Conservation (phyloP, 2,888 invertebrate species). For the Cryptocephalus moraei region DNA sequence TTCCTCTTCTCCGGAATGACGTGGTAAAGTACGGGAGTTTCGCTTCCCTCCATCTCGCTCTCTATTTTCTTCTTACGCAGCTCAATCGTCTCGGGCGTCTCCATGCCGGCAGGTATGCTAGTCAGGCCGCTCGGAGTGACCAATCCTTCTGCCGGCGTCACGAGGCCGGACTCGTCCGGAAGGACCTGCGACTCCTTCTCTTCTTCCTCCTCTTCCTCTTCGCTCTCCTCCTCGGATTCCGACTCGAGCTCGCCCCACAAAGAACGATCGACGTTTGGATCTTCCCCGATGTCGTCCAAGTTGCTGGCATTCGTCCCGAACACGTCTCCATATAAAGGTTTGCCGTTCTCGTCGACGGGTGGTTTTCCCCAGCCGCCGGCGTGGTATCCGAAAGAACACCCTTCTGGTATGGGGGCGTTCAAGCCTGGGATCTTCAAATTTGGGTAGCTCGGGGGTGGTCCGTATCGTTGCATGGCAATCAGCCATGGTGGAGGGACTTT, state of each 20-base stretch:
- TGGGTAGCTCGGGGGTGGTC: conserved; percentile 98
- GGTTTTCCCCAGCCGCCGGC: conserved; percentile 99
- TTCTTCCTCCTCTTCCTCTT: conserved; percentile 60
- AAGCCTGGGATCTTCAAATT: conserved; percentile 95
- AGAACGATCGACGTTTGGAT: conserved; percentile 84
- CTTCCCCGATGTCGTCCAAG: conserved; percentile 59
- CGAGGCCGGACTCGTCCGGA: conserved; percentile 70
- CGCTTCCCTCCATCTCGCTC: conserved; percentile 92
- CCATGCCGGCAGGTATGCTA: conserved; percentile 86
- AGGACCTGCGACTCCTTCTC: conserved; percentile 50
- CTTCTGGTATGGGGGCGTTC: conserved; percentile 96
- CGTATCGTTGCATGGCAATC: conserved; percentile 96
- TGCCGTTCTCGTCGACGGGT: conserved; percentile 95
- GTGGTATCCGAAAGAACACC: conserved; percentile 97
- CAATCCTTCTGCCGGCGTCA: conserved; percentile 87
- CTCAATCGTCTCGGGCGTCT: conserved; percentile 98
- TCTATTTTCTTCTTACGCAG: conserved; percentile 94
- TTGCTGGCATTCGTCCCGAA: conserved; percentile 77
- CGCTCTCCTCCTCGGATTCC: conserved; percentile 68
- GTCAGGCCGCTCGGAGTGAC: conserved; percentile 92
- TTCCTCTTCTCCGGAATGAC: conserved; percentile 90
- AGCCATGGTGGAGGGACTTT: conserved; percentile 90
- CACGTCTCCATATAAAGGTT: conserved; percentile 97
- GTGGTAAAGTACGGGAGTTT: conserved; percentile 91
- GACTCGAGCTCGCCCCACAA: conserved; percentile 97